A percentile compares a stretch with the other conserved stretches of the same genome.
phyloP scores from a whole-genome alignment of 2,888 invertebrate genomes.

The Achlya flavicornis region DNA sequence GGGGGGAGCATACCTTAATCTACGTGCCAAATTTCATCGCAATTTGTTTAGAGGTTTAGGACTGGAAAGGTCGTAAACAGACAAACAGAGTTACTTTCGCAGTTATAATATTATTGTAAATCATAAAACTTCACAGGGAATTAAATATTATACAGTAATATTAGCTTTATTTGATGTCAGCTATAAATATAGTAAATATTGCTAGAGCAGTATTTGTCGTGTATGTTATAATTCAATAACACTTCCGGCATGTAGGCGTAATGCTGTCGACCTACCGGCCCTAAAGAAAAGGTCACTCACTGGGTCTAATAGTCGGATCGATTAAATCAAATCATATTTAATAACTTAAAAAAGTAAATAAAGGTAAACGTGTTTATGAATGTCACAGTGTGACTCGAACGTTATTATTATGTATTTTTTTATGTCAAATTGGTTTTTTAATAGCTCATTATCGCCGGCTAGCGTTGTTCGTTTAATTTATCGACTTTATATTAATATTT shows the following conservation, averaged over 20 bases:
- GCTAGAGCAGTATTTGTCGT: conserved; percentile 4
- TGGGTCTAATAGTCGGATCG: conserved; percentile 15
- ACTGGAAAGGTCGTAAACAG: too few species aligned
- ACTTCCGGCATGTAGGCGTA: conserved; percentile 38
- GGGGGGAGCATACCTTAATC: too few species aligned
- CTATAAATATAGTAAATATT: conserved; percentile 8
- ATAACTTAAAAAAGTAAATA: not conserved
- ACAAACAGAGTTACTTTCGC: too few species aligned
- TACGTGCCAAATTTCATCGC: too few species aligned
- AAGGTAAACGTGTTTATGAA: conserved; percentile 4
- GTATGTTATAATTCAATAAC: conserved; percentile 24
- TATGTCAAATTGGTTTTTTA: not conserved
- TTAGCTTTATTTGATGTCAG: not conserved
- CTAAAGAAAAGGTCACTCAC: conserved; percentile 37
- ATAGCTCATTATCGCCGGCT: too few species aligned
- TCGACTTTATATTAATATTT: too few species aligned
- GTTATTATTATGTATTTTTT: not conserved
- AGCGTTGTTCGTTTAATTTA: too few species aligned
- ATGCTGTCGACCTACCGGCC: conserved; percentile 35
- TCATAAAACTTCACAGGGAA: too few species aligned
- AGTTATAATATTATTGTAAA: too few species aligned
- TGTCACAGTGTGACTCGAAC: not conserved
- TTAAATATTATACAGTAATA: too few species aligned
- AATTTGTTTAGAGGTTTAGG: too few species aligned
- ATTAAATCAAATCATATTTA: not conserved